Percentiles rank a stretch among this genome's conserved stretches.
Evolutionary conservation across 1,140 invertebrate species (phyloP).

Genomic region (Panulirus ornatus): DNA sequence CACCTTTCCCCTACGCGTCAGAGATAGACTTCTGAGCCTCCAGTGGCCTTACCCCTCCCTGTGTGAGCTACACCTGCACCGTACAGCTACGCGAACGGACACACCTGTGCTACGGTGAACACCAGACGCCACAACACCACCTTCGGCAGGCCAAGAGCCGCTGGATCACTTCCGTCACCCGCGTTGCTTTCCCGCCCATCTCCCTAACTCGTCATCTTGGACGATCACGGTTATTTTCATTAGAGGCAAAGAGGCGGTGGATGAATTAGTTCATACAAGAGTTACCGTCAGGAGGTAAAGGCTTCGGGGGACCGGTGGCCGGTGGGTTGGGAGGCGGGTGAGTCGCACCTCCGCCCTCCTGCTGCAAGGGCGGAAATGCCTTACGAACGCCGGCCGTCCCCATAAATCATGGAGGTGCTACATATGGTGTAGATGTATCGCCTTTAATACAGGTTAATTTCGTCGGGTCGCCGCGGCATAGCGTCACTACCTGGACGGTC

Average conservation of each 20-base stretch:
- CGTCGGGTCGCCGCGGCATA: conserved; percentile 36
- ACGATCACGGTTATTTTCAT: conserved; percentile 36
- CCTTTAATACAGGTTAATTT: conserved; percentile 73
- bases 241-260: conserved; percentile 32
- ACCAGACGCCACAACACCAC: too few relatives aligned
- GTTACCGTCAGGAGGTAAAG: neutral
- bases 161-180: too few relatives aligned
- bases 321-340: too few relatives aligned
- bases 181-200: neutral
- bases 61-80: too few relatives aligned
- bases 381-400: neutral
- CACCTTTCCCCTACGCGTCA: too few relatives aligned
- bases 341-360: neutral
- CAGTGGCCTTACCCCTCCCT: too few relatives aligned
- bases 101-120: too few relatives aligned
- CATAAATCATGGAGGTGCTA: conserved; percentile 71
- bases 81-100: too few relatives aligned
- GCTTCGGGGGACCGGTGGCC: too few relatives aligned
- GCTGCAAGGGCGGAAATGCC: conserved; percentile 31
- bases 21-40: too few relatives aligned
- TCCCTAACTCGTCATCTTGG: neutral
- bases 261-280: neutral
- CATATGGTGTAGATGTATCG: conserved; percentile 71
- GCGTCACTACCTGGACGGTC: neutral
- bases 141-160: too few relatives aligned